Evolutionary conservation across 2,888 invertebrate species (phyloP), one percentile per base, ranked within the genome.

Genomic region (Thecocarcelia acutangulata): DNA sequence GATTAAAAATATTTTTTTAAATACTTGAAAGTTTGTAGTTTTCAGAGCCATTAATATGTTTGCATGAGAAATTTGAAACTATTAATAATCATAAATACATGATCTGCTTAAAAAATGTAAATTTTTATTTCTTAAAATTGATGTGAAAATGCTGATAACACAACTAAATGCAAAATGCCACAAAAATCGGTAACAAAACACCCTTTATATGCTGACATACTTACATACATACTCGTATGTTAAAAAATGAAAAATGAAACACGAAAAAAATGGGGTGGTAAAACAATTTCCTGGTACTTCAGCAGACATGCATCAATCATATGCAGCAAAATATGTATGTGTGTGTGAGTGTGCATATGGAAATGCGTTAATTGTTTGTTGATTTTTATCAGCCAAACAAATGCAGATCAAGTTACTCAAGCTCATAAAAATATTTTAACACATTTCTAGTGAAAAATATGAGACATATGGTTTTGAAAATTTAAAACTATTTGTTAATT

Each of bases 51-150:
- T 50, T 13, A 75, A 59, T 59, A 17, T 70, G 63, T 80, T 80
- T 69, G 59, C 68, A 68, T 73, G 66, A 76, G 81, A 77, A 81
- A 81, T 81, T 81, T 77, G 81, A 81, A 81, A 81, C 81, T 77
- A 77, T 81, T 77, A 81, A 77, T 77, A 81, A 73, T 81, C 66
- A 46, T 13, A 61, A 66, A 61, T 63, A 21, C 59, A 72, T 63
- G 50, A 81, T 76, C 73, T 81, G 9, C 8, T 33, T 50, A 50
- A 54, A 68, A 64, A 64, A 70, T 66, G 24, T 59, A 76, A 75
- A 80, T 72, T 78, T 58, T 33, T 21, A 46, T 28, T 46, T 37
- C 46, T 50, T 56, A 59, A 46, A 12, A 72, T 52, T 58, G 68
- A 73, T 81, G 13, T 28, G 8, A 11, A 33, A 46, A 59, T 17